Conservation (phyloP, 2,888 invertebrate genomes). For the Ectobius pallidus region DNA sequence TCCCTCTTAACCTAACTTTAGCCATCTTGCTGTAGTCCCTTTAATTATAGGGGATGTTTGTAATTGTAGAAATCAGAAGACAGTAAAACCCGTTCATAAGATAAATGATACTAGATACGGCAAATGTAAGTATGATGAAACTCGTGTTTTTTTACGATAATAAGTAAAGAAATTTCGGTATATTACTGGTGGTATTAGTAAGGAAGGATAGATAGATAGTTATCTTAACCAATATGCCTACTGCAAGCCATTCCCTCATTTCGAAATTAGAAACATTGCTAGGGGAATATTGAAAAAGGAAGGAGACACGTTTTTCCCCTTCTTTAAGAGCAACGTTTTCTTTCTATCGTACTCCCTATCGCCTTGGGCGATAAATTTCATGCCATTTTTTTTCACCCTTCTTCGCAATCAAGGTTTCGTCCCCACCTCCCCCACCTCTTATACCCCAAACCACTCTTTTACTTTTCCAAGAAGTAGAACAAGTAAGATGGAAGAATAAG, state of each 20-base stretch:
- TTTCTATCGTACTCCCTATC: constrained; percentile 43
- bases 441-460: constrained; percentile 18
- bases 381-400: constrained; percentile 51
- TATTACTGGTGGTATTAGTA: too few species aligned
- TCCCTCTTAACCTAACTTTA: too few species aligned
- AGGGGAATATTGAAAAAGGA: constrained; percentile 22
- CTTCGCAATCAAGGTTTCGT: constrained; percentile 38
- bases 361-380: constrained; percentile 57
- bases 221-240: constrained; percentile 20
- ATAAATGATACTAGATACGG: too few species aligned
- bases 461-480: neutral
- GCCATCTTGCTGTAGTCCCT: too few species aligned
- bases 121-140: too few species aligned
- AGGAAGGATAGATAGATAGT: too few species aligned
- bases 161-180: too few species aligned
- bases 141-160: too few species aligned
- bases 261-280: constrained; percentile 27
- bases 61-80: too few species aligned
- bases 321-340: constrained; percentile 34
- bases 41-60: too few species aligned
- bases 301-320: constrained; percentile 18
- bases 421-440: neutral
- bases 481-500: constrained; percentile 15
- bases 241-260: constrained; percentile 4
- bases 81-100: too few species aligned